Conservation (phyloP, 2,797 vertebrate genomes). For the Clamator glandarius region DNA sequence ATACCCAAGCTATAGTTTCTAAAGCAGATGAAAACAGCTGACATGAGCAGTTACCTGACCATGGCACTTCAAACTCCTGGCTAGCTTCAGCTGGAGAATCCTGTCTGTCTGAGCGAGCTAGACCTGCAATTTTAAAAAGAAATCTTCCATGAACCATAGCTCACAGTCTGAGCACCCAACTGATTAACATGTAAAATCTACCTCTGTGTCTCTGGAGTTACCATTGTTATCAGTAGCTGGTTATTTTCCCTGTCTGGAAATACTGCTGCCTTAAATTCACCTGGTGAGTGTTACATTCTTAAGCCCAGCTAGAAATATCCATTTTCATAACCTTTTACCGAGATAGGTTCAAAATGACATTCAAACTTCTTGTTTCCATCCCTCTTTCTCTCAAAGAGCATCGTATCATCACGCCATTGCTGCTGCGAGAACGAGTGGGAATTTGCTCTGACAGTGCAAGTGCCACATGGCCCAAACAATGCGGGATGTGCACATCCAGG, state of each 20-base stretch:
- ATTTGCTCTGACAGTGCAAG: neutral
- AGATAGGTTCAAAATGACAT: neutral
- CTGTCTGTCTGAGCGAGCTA: neutral
- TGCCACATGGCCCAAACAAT: neutral
- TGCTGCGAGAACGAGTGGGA: neutral
- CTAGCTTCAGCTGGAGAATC: neutral
- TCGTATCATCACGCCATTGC: rapidly evolving
- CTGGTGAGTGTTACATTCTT: neutral
- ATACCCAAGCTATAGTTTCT: neutral
- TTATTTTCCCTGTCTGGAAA: neutral
- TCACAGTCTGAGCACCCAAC: neutral
- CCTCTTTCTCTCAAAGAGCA: neutral
- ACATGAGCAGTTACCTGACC: constrained; percentile 68
- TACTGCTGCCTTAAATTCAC: neutral
- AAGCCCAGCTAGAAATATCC: neutral
- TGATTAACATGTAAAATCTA: neutral
- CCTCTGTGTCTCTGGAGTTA: neutral
- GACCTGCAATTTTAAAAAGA: constrained; percentile 49
- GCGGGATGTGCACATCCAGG: neutral
- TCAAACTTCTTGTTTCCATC: neutral
- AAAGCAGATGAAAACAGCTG: neutral
- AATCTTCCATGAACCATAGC: neutral
- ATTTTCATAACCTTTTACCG: neutral
- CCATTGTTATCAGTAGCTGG: neutral
- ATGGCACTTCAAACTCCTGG: neutral